Conservation (phyloP, 2,113 vertebrate species). For the Mobula birostris region DNA sequence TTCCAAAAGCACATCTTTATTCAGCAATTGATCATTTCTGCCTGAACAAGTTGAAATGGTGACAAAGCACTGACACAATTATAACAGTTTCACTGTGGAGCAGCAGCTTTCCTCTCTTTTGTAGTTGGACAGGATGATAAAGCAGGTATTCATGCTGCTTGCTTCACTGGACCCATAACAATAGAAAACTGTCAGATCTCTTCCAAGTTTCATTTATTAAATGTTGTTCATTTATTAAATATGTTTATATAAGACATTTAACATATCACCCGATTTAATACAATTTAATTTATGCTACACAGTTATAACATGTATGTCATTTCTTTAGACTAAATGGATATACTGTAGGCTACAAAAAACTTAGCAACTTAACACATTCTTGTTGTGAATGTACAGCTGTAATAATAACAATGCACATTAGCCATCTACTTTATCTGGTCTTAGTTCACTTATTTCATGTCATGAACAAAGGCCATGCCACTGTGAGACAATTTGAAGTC, state of each 20-base stretch:
- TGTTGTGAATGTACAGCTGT: not conserved
- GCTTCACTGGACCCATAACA: slow-evolving; percentile 1
- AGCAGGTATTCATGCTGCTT: not conserved
- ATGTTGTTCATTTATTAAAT: not conserved
- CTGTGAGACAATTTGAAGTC: not conserved
- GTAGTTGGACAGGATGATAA: slow-evolving; percentile 13
- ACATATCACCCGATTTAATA: not conserved
- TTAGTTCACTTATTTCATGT: not conserved
- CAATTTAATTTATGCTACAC: not conserved
- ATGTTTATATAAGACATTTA: too few relatives aligned
- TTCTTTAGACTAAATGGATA: not conserved
- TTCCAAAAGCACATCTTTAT: not conserved
- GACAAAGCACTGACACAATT: not conserved
- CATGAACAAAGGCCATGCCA: too few relatives aligned
- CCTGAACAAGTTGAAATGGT: not conserved
- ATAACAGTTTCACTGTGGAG: not conserved
- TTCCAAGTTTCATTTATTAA: not conserved
- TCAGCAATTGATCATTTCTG: not conserved
- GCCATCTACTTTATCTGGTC: not conserved
- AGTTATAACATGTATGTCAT: not conserved
- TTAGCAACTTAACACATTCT: not conserved
- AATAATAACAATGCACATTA: not conserved
- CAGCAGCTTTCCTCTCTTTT: not conserved
- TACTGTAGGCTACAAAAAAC: not conserved
- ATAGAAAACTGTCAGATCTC: not conserved